These are phyloP conservation scores for Acanthaster planci DNA, from an alignment of 35 echinoderm and acorn worm species.

Conservation along the genomic window DNA sequence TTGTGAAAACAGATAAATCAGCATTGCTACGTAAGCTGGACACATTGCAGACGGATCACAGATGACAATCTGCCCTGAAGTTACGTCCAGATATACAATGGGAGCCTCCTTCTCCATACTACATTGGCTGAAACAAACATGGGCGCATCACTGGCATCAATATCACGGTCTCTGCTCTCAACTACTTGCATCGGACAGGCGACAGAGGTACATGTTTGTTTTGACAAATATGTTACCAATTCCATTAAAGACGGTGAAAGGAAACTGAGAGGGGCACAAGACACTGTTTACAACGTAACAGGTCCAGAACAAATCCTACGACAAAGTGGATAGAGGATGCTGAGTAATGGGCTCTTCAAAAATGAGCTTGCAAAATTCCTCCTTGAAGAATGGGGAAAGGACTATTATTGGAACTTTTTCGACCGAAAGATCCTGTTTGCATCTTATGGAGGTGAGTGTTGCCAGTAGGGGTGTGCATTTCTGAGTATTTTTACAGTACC, in stretches of 20 bases:
- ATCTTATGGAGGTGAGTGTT: too few species aligned
- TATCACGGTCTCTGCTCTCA: background rate
- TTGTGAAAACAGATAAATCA: too few species aligned
- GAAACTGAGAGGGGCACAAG: background rate
- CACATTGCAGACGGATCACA: conserved; percentile 8
- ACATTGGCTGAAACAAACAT: background rate
- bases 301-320: conserved; percentile 60
- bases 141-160: conserved; percentile 24
- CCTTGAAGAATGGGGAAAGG: conserved; percentile 68
- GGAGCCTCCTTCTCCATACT: conserved; percentile 27
- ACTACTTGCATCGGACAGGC: background rate
- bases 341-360: conserved; percentile 69
- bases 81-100: too few species aligned
- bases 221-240: conserved; percentile 30
- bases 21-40: too few species aligned
- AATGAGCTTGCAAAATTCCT: conserved; percentile 72
- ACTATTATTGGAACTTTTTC: conserved; percentile 51
- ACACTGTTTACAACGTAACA: conserved; percentile 25
- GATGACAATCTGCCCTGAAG: too few species aligned
- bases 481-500: too few species aligned
- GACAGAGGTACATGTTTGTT: background rate
- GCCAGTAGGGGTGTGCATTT: too few species aligned
- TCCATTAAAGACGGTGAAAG: conserved; percentile 40
- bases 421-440: too few species aligned
- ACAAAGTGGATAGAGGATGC: conserved; percentile 65